Conservation (phyloP, 2,888 invertebrate genomes). For the Pocota personata region DNA sequence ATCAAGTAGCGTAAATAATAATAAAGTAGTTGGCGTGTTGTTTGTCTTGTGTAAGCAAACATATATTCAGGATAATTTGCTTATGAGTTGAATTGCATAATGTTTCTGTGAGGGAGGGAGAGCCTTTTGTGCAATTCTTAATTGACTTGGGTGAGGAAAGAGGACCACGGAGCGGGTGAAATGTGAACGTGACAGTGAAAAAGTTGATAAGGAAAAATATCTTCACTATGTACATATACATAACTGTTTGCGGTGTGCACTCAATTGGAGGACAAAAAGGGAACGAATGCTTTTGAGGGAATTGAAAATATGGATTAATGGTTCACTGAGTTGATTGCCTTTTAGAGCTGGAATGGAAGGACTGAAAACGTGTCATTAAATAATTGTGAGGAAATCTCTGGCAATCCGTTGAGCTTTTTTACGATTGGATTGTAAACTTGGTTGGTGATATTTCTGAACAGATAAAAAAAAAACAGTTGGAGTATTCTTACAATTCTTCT, state of each 20-base stretch:
- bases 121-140: conserved; percentile 65
- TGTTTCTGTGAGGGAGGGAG: conserved; percentile 4
- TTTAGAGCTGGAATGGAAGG: conserved; percentile 29
- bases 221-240: not conserved
- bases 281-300: conserved; percentile 47
- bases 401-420: not conserved
- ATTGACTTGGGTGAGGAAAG: conserved; percentile 36
- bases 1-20: conserved; percentile 65
- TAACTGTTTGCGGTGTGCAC: conserved; percentile 25
- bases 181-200: conserved; percentile 65
- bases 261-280: conserved; percentile 62
- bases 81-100: conserved; percentile 71
- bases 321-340: conserved; percentile 58
- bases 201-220: conserved; percentile 53
- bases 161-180: not conserved
- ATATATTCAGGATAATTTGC: conserved; percentile 70
- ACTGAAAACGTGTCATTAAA: conserved; percentile 20
- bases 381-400: conserved; percentile 17
- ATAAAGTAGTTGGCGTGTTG: conserved; percentile 70
- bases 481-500: too few species aligned
- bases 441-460: not conserved
- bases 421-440: not conserved
- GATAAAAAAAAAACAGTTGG: not conserved
- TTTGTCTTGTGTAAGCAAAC: conserved; percentile 71
- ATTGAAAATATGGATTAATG: conserved; percentile 65